These are phyloP conservation scores for Hippopotamus amphibius DNA, from an alignment of 2,113 vertebrate species.

Conservation along the genomic window DNA sequence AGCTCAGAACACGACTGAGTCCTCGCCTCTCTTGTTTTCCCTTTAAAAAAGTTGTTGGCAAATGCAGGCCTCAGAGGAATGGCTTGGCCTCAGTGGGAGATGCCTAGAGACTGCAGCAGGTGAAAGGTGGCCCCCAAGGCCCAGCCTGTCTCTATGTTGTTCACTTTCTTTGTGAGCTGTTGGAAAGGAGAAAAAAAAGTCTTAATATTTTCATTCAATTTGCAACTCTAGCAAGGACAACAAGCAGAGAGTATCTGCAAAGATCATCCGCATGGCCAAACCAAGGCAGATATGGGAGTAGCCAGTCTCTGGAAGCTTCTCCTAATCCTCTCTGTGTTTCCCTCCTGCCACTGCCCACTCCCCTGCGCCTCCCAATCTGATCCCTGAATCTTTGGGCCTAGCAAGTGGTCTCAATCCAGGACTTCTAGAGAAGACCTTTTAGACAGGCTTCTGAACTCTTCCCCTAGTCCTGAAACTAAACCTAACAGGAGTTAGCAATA, in stretches of 20 bases:
- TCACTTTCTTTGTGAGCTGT: slow-evolving; percentile 97
- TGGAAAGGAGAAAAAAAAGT: slow-evolving; percentile 66
- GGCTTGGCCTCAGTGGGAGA: slow-evolving; percentile 80
- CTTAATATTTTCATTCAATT: slow-evolving; percentile 33
- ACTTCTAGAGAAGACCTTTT: neutral
- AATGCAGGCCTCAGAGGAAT: slow-evolving; percentile 40
- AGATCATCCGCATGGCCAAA: neutral
- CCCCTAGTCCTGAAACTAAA: slow-evolving; percentile 26
- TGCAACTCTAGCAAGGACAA: neutral
- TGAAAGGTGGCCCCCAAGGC: slow-evolving; percentile 97
- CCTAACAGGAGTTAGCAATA: neutral
- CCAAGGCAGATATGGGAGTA: neutral
- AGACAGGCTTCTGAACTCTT: neutral
- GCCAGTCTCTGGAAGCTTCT: neutral
- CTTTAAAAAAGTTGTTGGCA: slow-evolving; percentile 68
- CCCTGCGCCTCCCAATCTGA: neutral
- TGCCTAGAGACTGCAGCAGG: slow-evolving; percentile 93
- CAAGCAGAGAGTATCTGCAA: neutral
- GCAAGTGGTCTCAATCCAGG: neutral
- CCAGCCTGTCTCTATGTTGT: slow-evolving; percentile 98
- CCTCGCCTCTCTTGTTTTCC: slow-evolving; percentile 53
- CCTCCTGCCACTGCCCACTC: neutral
- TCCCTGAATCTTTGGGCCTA: neutral
- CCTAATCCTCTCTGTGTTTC: neutral
- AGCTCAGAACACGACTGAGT: slow-evolving; percentile 47